A percentile compares a stretch with the other conserved stretches of the same genome.
phyloP scores from a whole-genome alignment of 2,888 invertebrate genomes.

The Lochmaea crataegi region DNA sequence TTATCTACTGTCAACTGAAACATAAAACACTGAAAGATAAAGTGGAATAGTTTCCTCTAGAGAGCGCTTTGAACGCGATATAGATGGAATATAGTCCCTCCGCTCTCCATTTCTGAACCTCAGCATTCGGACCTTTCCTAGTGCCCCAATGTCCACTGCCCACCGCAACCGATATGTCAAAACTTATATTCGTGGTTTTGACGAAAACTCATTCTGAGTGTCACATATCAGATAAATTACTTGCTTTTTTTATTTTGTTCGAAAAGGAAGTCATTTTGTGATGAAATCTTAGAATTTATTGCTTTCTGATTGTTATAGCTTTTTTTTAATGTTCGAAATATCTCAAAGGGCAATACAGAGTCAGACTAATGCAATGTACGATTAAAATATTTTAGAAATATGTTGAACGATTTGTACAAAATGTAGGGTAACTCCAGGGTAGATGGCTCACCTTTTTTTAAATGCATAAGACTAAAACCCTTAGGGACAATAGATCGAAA shows the following conservation, averaged over 20 bases:
- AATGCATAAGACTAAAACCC: no score
- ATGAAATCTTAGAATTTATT: slow-evolving; percentile 19
- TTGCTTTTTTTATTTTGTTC: slow-evolving; percentile 27
- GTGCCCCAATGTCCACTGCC: slow-evolving; percentile 34
- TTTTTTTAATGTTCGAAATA: not conserved
- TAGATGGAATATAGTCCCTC: slow-evolving; percentile 54
- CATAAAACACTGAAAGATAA: slow-evolving; percentile 66
- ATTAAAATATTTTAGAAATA: no score
- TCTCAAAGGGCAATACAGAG: not conserved
- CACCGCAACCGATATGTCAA: slow-evolving; percentile 44
- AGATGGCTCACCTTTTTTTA: no score
- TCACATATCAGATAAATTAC: slow-evolving; percentile 39
- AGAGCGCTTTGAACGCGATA: slow-evolving; percentile 61
- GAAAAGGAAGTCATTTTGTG: slow-evolving; percentile 28
- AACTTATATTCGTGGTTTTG: slow-evolving; percentile 43
- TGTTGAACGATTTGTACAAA: no score
- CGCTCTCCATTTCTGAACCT: slow-evolving; percentile 31
- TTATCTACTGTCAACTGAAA: slow-evolving; percentile 66
- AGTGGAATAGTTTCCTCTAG: slow-evolving; percentile 64
- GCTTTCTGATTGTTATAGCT: slow-evolving; percentile 17
- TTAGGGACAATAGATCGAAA: no score
- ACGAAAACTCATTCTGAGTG: slow-evolving; percentile 42
- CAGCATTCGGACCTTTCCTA: slow-evolving; percentile 21
- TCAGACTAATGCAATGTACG: not conserved
- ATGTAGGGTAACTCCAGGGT: no score